These are phyloP conservation scores for Lasioglossum oenotherae DNA, from an alignment of 2,888 invertebrate species.

Conservation along the genomic window DNA sequence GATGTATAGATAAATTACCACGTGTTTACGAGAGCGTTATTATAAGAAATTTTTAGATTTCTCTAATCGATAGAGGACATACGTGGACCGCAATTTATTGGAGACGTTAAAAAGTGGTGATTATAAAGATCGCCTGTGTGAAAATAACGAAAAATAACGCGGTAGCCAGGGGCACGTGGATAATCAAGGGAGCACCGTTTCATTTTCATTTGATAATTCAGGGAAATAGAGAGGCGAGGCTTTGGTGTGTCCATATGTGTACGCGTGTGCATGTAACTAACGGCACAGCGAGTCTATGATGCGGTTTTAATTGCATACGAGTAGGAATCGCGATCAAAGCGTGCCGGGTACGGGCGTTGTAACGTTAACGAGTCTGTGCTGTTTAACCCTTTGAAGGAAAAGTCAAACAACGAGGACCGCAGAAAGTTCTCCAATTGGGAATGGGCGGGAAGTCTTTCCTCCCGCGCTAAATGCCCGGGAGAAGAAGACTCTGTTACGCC, in stretches of 20 bases:
- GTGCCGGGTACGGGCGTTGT: slow-evolving; percentile 1
- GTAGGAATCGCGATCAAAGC: slow-evolving; percentile 50
- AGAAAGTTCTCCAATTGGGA: slow-evolving; percentile 34
- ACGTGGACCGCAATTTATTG: too few relatives aligned
- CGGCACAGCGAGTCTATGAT: slow-evolving; percentile 44
- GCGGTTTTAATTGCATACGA: slow-evolving; percentile 56
- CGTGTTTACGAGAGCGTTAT: too few relatives aligned
- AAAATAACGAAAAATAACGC: neutral
- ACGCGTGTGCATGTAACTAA: slow-evolving; percentile 31
- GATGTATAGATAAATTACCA: neutral
- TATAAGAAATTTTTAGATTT: neutral
- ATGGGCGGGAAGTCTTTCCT: slow-evolving; percentile 42
- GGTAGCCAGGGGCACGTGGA: neutral
- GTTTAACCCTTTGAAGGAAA: slow-evolving; percentile 52
- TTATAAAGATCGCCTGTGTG: neutral
- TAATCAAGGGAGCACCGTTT: slow-evolving; percentile 13
- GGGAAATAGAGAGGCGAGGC: slow-evolving; percentile 19
- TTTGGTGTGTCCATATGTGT: neutral
- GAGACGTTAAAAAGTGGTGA: neutral
- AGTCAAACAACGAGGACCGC: slow-evolving; percentile 45
- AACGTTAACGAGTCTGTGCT: slow-evolving; percentile 40
- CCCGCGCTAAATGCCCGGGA: slow-evolving; percentile 22
- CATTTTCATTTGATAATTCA: slow-evolving; percentile 36
- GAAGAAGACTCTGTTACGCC: slow-evolving; percentile 33
- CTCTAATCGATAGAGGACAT: too few relatives aligned